phyloP scores from a whole-genome alignment of 1,140 invertebrate genomes.

The Bombus polaris region DNA sequence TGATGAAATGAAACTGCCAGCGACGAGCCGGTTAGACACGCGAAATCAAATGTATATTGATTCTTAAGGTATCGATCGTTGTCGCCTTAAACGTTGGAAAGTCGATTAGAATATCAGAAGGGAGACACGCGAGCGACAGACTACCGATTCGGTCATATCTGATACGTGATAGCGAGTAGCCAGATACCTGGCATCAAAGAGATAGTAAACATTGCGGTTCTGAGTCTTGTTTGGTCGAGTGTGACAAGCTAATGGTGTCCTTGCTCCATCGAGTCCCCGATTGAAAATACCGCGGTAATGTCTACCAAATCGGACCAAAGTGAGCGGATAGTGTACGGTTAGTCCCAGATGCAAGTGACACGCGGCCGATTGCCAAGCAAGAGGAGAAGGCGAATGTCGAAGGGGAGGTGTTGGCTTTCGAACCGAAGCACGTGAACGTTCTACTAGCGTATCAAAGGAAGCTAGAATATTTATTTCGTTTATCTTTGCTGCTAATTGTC shows the following conservation, averaged over 20 bases:
- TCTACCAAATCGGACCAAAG: constrained; percentile 67
- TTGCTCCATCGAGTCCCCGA: constrained; percentile 60
- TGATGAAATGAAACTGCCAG: neutral
- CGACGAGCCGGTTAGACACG: too few relatives aligned
- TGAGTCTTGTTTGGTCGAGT: constrained; percentile 58
- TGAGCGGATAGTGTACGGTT: constrained; percentile 54
- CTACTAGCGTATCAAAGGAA: constrained; percentile 64
- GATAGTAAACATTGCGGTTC: constrained; percentile 55
- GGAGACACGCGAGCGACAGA: neutral
- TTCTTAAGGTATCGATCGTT: neutral
- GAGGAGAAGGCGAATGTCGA: constrained; percentile 51
- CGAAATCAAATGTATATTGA: neutral
- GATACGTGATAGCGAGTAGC: constrained; percentile 36
- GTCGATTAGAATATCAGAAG: constrained; percentile 41
- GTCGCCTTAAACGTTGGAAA: constrained; percentile 13
- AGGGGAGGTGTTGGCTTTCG: constrained; percentile 58
- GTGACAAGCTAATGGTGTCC: constrained; percentile 65
- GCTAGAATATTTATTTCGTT: constrained; percentile 39
- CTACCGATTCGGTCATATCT: constrained; percentile 28
- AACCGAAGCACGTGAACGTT: constrained; percentile 60
- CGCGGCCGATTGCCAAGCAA: constrained; percentile 42
- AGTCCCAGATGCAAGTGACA: constrained; percentile 65
- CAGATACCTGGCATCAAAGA: constrained; percentile 39
- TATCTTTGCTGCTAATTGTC: too few relatives aligned
- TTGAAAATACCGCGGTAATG: constrained; percentile 61